Evolutionary conservation across 2,888 invertebrate genomes (phyloP), one percentile per base, ranked within the genome.

Genomic region (Yponomeuta malinellus): DNA sequence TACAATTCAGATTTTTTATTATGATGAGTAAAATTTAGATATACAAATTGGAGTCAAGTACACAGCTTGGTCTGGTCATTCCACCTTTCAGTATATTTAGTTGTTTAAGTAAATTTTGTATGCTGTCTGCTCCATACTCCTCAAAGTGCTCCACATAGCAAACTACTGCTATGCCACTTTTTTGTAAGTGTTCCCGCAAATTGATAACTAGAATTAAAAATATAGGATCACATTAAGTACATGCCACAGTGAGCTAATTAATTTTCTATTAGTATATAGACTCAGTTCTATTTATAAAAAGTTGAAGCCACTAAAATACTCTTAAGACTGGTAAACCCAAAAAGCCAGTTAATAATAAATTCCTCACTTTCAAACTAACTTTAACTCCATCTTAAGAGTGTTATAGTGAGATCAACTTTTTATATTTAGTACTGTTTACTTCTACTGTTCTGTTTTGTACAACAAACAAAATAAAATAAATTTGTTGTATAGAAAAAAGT

Each of bases 1-100:
- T 43, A 43, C 43, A 9, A 8, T 43, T 23, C 3, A 43, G 43
- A 43, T 8, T 43, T 43, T 43, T 43, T 23, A 23, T 43, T 43
- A 43, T 64, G 59, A 65, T 59, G 29, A 68, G 73, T 73, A 72
- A 74, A 73, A 65, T 65, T 87, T 73, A 89, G 76, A 90, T 88
- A 73, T 92, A 92, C 72, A 92, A 82, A 81, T 91, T 91, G 6
- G 88, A 87, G 75, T 81, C 86, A 9, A 85, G 76, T 63, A 87
- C 73, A 76, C 75, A 80, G 72, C 74, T 80, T 43, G 78, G 74
- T 73, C 77, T 78, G 31, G 73, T 67, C 67, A 74, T 76, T 52
- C 73, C 72, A 63, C 77, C 75, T 69, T 82, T 75, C n/a, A 83
- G 76, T 65, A 91, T 80, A 72, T 85, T 76, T 0, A 89, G 74